Conservation (phyloP, 2,888 invertebrate genomes). For the Phania funesta region DNA sequence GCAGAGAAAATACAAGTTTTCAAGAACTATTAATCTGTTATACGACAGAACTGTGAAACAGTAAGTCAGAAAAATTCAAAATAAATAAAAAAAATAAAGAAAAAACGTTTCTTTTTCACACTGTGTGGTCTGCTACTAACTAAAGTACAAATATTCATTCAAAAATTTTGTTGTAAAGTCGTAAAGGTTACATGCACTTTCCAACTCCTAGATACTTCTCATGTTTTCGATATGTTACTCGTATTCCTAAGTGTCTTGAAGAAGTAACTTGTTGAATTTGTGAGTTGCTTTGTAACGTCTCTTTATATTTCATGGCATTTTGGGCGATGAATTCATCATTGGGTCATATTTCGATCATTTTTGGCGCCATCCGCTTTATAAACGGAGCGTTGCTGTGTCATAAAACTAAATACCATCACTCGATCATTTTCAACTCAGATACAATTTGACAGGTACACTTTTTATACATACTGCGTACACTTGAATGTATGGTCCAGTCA, state of each 20-base stretch:
- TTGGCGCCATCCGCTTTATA: slow-evolving; percentile 65
- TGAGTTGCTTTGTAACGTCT: not conserved
- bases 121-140: slow-evolving; percentile 49
- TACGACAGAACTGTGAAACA: slow-evolving; percentile 26
- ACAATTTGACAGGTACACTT: slow-evolving; percentile 76
- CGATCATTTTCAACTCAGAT: slow-evolving; percentile 77
- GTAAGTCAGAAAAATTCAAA: slow-evolving; percentile 31
- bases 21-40: slow-evolving; percentile 41
- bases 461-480: slow-evolving; percentile 8
- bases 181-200: not conserved
- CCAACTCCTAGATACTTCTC: not conserved
- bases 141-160: slow-evolving; percentile 8
- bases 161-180: slow-evolving; percentile 18
- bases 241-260: slow-evolving; percentile 2
- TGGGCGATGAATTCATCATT: slow-evolving; percentile 62
- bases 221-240: not conserved
- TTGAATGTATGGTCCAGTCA: slow-evolving; percentile 4
- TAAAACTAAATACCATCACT: slow-evolving; percentile 78
- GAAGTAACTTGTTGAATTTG: slow-evolving; percentile 32
- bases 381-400: slow-evolving; percentile 74
- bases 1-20: slow-evolving; percentile 17
- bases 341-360: slow-evolving; percentile 66
- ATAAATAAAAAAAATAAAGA: not conserved
- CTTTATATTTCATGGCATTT: slow-evolving; percentile 21
- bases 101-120: slow-evolving; percentile 46